Percentiles rank a stretch among this genome's conserved stretches.
Conservation (phyloP, 2,888 invertebrate species). For the Erannis defoliaria region DNA sequence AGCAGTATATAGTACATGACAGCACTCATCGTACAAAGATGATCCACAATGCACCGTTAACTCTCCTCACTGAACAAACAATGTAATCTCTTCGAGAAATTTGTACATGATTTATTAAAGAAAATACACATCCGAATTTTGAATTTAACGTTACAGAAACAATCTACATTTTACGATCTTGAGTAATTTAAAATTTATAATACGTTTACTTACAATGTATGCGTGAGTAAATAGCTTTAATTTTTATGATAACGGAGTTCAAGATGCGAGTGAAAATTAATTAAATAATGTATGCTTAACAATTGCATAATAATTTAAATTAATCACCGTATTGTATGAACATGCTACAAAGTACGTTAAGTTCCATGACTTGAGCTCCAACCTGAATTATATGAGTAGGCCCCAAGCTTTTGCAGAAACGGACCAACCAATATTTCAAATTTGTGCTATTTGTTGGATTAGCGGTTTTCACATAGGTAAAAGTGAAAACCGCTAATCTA, state of each 20-base stretch:
- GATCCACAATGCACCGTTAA: conserved; percentile 68
- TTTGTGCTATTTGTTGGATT: no score
- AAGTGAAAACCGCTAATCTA: no score
- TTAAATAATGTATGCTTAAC: neutral
- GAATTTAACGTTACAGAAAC: conserved; percentile 60
- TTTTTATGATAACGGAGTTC: neutral
- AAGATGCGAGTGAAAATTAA: neutral
- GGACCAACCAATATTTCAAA: no score
- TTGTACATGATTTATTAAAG: conserved; percentile 68
- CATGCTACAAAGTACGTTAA: no score
- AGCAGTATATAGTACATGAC: conserved; percentile 28
- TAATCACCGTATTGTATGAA: no score
- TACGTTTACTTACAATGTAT: conserved; percentile 45
- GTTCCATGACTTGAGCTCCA: no score
- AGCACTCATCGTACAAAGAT: conserved; percentile 34
- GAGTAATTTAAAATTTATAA: conserved; percentile 56
- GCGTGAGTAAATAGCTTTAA: conserved; percentile 25
- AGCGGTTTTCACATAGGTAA: no score
- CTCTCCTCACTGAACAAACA: conserved; percentile 62
- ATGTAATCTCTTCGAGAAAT: conserved; percentile 71
- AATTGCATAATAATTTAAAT: neutral
- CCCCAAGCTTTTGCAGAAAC: no score
- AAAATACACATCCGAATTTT: conserved; percentile 65
- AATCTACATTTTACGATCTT: conserved; percentile 62
- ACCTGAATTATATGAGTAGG: no score